Conservation (phyloP, 2,113 vertebrate species). For the Salminus brasiliensis region DNA sequence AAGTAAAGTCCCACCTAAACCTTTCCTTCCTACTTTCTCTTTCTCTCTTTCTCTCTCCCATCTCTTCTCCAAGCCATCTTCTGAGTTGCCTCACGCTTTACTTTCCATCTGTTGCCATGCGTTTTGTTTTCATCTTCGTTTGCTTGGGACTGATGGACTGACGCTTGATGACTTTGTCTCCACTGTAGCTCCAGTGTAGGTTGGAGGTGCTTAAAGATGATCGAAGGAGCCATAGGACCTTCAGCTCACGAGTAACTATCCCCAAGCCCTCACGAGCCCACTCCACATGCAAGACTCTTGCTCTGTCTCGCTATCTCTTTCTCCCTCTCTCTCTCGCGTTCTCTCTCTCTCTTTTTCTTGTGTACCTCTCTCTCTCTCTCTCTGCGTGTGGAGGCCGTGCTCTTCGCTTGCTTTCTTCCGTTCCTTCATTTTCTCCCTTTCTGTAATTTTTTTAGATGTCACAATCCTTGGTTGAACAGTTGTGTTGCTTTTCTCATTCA, state of each 20-base stretch:
- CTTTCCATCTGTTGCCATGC: slow-evolving; percentile 18
- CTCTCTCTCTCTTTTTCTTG: slow-evolving; percentile 52
- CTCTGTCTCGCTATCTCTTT: slow-evolving; percentile 35
- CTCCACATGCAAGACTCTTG: slow-evolving; percentile 50
- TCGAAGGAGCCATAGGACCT: slow-evolving; percentile 97
- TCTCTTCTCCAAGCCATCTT: neutral
- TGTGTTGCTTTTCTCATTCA: slow-evolving; percentile 69
- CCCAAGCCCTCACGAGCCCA: slow-evolving; percentile 70
- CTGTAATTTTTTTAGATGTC: slow-evolving; percentile 53
- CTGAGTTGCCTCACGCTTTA: slow-evolving; percentile 36
- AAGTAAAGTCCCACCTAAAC: neutral
- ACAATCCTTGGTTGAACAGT: too few species aligned
- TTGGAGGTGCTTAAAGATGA: slow-evolving; percentile 99
- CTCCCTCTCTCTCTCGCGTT: slow-evolving; percentile 24
- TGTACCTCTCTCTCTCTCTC: slow-evolving; percentile 51
- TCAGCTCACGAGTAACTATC: slow-evolving; percentile 99
- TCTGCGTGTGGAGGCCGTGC: slow-evolving; percentile 8
- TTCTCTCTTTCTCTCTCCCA: neutral
- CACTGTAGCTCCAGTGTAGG: slow-evolving; percentile 98
- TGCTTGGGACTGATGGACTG: slow-evolving; percentile 76
- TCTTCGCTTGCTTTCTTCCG: neutral
- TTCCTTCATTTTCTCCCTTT: slow-evolving; percentile 47
- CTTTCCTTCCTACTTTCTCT: neutral
- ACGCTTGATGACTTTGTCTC: slow-evolving; percentile 82
- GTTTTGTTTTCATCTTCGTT: slow-evolving; percentile 40